Evolutionary conservation across 2,888 invertebrate genomes (phyloP).

Genomic region (Proisotoma minuta): DNA sequence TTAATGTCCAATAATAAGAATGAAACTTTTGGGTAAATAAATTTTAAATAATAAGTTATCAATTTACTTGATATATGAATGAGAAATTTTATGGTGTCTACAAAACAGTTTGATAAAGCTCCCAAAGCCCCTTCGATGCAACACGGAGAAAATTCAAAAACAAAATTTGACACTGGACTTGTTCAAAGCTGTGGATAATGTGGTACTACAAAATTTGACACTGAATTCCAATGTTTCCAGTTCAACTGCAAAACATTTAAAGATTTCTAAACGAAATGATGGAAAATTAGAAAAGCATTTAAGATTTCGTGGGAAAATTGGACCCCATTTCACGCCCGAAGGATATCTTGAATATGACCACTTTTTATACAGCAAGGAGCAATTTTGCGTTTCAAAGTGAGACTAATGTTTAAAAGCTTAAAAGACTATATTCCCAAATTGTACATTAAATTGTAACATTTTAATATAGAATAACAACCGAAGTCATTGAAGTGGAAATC

Average conservation of each 20-base stretch:
- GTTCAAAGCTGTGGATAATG: too few species aligned
- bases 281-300: not conserved
- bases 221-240: too few species aligned
- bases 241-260: too few species aligned
- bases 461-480: conserved; percentile 13
- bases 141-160: too few species aligned
- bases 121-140: too few species aligned
- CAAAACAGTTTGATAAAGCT: too few species aligned
- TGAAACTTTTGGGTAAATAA: not conserved
- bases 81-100: too few species aligned
- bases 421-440: not conserved
- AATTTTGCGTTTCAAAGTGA: conserved; percentile 30
- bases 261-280: too few species aligned
- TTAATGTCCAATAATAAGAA: not conserved
- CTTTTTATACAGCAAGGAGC: conserved; percentile 16
- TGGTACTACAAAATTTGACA: too few species aligned
- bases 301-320: conserved; percentile 18
- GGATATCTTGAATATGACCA: conserved; percentile 22
- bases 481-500: conserved; percentile 12
- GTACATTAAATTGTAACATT: not conserved
- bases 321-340: conserved; percentile 29
- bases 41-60: not conserved
- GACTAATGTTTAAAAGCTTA: not conserved
- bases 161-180: too few species aligned
- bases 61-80: too few species aligned